Base-by-base conservation (phyloP, 92 coral and sea anemone genomes). In the Ricordea florida region DNA sequence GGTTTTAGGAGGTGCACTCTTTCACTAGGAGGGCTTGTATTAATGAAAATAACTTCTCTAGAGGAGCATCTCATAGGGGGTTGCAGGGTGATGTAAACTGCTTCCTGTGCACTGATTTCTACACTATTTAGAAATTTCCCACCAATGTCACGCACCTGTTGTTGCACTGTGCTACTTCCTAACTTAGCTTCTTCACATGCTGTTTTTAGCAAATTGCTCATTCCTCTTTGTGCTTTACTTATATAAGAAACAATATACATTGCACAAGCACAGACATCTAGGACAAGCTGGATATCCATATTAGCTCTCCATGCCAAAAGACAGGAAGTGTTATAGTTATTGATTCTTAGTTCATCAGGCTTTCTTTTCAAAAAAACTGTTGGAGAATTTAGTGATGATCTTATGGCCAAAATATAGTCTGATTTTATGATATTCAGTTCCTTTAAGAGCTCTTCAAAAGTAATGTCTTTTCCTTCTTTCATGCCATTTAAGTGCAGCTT, bases 241-340 rank as follows among this genome's bases (percentile, higher is more conserved):
- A 86, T 86, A 56, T 86, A 86, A 1, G 72, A 64, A 0, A 77
- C 79, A 44, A 77, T 68, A 15, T 77, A 78, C 57, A 73, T 37
- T 52, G 92, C 92, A 81, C 88, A 66, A 41, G 84, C 87, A 66
- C 67, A 81, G 0, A 81, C 80, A 81, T 86, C 92, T 4, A 86
- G 78, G 43, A 86, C 87, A 86, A 62, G 80, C 50, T 86, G 87
- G 24, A 87, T 69, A 69, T 85, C 85, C 85, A 85, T 66, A 29
- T 81, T 86, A n/a, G n/a, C n/a, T n/a, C n/a, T 1, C 81, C 86
- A 63, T 80, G 57, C 86, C 89, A 84, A 36, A 90, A 68, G 75
- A 35, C 62, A 68, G 16, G 48, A 26, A 6, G 10, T 32, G 23
- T 68, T 68, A 18, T 68, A 50, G 18, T 68, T 68, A 14, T 68